Conservation (phyloP, 2,113 vertebrate species). For the Grantiella picta region DNA sequence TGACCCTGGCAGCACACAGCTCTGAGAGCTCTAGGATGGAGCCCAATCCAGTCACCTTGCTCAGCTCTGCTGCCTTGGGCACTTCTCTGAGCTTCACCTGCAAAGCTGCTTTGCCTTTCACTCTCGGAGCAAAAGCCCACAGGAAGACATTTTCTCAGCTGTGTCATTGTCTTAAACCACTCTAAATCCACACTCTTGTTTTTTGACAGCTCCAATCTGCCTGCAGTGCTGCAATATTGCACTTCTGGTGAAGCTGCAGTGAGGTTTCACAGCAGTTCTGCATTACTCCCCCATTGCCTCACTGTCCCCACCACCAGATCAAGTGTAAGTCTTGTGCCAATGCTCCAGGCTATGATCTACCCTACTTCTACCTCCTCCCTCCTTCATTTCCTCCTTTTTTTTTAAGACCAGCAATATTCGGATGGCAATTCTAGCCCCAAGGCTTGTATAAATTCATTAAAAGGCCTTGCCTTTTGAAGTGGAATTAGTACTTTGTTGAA, state of each 20-base stretch:
- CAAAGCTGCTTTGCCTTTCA: neutral
- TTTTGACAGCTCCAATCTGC: neutral
- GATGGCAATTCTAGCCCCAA: slow-evolving; percentile 16
- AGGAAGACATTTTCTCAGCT: neutral
- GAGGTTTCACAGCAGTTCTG: neutral
- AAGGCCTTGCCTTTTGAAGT: slow-evolving; percentile 16
- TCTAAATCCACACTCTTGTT: neutral
- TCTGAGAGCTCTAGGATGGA: neutral
- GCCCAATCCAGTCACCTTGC: neutral
- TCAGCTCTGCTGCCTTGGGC: neutral
- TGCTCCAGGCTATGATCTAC: neutral
- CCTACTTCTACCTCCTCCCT: neutral
- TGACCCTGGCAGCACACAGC: neutral
- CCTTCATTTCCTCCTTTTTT: neutral
- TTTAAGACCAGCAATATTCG: slow-evolving; percentile 16
- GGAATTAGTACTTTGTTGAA: slow-evolving; percentile 36
- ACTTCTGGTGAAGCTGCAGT: neutral
- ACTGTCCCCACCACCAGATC: neutral
- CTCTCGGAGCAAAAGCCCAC: neutral
- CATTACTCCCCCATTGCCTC: neutral
- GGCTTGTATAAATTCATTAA: slow-evolving; percentile 35
- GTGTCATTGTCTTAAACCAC: fast-evolving
- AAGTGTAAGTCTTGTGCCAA: neutral
- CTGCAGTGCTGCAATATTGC: neutral
- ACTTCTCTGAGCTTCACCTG: neutral